These are phyloP conservation scores for Tetrao urogallus DNA, from an alignment of 2,113 vertebrate genomes.

Conservation along the genomic window DNA sequence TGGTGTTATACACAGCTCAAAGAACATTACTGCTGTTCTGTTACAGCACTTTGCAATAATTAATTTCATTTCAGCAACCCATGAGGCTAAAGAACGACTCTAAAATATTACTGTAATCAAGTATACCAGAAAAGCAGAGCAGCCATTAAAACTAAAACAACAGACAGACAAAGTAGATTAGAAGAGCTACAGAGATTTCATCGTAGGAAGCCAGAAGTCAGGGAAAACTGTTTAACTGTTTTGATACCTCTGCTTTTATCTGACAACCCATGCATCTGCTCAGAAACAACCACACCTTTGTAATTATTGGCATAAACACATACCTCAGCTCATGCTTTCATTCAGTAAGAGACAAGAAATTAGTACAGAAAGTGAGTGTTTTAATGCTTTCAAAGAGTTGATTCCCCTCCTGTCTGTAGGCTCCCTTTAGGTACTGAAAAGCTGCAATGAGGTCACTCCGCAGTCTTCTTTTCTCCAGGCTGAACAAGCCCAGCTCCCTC, in stretches of 20 bases:
- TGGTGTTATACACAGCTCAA: neutral
- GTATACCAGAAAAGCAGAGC: neutral
- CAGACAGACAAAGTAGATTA: slow-evolving; percentile 14
- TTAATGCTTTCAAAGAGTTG: neutral
- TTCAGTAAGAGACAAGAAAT: slow-evolving; percentile 15
- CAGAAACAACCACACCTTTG: neutral
- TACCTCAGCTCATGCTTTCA: neutral
- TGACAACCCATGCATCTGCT: neutral
- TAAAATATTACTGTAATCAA: neutral
- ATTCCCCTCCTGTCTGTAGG: too few species aligned
- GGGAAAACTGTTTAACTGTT: neutral
- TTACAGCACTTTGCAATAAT: slow-evolving; percentile 19
- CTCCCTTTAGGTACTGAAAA: too few species aligned
- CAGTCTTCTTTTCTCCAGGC: too few species aligned
- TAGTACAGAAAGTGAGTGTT: slow-evolving; percentile 4
- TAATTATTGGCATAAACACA: neutral
- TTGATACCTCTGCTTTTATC: neutral
- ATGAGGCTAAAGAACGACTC: neutral
- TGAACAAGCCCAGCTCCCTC: too few species aligned
- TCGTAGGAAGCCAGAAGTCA: neutral
- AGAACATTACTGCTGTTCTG: neutral
- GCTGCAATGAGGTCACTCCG: too few species aligned
- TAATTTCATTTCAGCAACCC: neutral
- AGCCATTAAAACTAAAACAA: neutral
- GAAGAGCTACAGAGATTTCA: neutral